Evolutionary conservation across 2,113 vertebrate genomes (phyloP), one percentile per base, ranked within the genome.

Genomic region (Sander lucioperca): DNA sequence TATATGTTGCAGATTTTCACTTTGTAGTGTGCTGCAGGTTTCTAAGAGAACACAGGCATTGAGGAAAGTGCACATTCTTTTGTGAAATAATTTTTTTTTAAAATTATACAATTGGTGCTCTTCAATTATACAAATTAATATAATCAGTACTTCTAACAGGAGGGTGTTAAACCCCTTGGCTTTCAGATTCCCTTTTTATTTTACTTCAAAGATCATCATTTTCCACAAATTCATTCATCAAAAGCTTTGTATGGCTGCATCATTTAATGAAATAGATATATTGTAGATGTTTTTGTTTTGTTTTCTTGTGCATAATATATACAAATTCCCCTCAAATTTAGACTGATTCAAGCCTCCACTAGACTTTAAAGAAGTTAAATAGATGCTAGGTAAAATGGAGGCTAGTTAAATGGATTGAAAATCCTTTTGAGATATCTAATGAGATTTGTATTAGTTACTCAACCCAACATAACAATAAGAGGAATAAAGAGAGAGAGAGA

Each of bases 1-100:
- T 72, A 47, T 30, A n/a, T 62, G 65, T 39, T 67, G 50, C 63
- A 83, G 59, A 72, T 39, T 43, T 79, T n/a, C n/a, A 57, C 15
- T 45, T 25, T 59, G 66, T 53, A 59, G 3, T 23, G 63, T 27
- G 27, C 43, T 9, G 27, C 72, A 45, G 63, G 54, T 51, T 79
- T 14, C 43, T 73, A 36, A 16, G 27, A 83, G 23, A 74, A 61
- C 14, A 64, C 48, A 11, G 16, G 27, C 33, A 23, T 5, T 9
- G 21, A 67, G 25, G 43, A 48, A 48, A 45, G 10, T 19, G 50
- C 43, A 18, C 3, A 16, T 74, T 63, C 14, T 36, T 33, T 14
- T 61, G 47, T 57, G 25, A 65, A 19, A 47, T n/a, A 30, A 6
- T 5, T 33, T 30, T 30, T 30, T 30, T 30, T 30, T 6, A 9